phyloP scores from a whole-genome alignment of 2,113 vertebrate genomes.

The Chitala chitala region DNA sequence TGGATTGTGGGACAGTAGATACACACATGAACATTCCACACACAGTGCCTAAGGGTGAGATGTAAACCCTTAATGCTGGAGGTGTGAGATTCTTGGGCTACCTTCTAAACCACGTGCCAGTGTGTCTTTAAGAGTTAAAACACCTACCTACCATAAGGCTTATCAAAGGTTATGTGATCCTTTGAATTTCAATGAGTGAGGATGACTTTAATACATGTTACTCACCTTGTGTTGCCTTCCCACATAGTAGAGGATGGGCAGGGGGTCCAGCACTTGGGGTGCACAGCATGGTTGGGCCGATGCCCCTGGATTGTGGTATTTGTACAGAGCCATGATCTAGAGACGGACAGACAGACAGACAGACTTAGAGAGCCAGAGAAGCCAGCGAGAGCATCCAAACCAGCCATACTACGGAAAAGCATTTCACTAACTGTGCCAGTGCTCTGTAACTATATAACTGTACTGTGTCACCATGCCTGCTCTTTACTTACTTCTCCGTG shows the following conservation, averaged over 20 bases:
- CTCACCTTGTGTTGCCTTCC: conserved; percentile 73
- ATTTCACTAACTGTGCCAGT: background rate
- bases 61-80: no score
- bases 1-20: no score
- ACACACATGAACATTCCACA: no score
- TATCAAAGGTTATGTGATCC: background rate
- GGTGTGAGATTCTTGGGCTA: no score
- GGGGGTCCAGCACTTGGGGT: conserved; percentile 71
- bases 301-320: conserved; percentile 82
- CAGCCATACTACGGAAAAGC: no score
- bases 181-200: background rate
- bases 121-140: background rate
- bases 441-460: background rate
- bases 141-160: background rate
- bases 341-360: background rate
- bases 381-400: background rate
- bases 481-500: no score
- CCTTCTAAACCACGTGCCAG: no score
- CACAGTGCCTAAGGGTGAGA: no score
- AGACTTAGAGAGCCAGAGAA: background rate
- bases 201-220: conserved; percentile 6
- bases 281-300: conserved; percentile 86
- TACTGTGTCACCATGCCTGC: background rate
- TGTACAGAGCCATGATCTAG: conserved; percentile 83
- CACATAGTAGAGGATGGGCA: conserved; percentile 85